Conservation (phyloP, 2,888 invertebrate species). For the Tenthredo distinguenda region DNA sequence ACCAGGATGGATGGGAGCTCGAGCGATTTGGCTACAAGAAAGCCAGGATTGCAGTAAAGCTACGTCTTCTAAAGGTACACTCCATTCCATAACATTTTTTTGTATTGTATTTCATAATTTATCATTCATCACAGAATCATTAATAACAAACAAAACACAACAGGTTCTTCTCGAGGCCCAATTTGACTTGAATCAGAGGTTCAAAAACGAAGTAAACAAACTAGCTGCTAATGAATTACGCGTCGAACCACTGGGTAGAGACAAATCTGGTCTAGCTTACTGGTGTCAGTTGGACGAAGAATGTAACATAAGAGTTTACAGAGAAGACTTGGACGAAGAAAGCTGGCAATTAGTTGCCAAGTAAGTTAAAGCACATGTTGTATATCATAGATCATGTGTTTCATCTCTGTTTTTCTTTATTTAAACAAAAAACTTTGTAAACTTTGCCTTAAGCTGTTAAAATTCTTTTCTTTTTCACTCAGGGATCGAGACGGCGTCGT, state of each 20-base stretch:
- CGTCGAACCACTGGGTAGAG: slow-evolving; percentile 93
- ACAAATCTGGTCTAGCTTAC: slow-evolving; percentile 94
- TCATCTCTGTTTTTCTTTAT: background rate
- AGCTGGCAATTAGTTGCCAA: slow-evolving; percentile 96
- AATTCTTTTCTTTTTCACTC: slow-evolving; percentile 66
- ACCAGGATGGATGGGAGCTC: slow-evolving; percentile 97
- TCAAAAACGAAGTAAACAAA: slow-evolving; percentile 92
- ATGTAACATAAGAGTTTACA: slow-evolving; percentile 94
- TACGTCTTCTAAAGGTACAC: slow-evolving; percentile 92
- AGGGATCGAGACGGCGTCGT: slow-evolving; percentile 91
- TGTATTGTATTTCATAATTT: background rate
- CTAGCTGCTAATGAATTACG: slow-evolving; percentile 90
- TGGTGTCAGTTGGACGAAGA: slow-evolving; percentile 96
- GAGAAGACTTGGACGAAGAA: slow-evolving; percentile 97
- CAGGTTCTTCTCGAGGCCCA: slow-evolving; percentile 94
- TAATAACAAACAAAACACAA: slow-evolving; percentile 57
- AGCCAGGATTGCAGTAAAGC: slow-evolving; percentile 92
- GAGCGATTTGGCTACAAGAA: slow-evolving; percentile 98
- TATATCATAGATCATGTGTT: slow-evolving; percentile 20
- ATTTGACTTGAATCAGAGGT: slow-evolving; percentile 96
- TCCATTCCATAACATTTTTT: background rate
- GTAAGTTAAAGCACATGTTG: slow-evolving; percentile 78
- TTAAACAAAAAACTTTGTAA: background rate
- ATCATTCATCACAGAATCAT: background rate
- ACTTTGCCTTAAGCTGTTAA: background rate